Evolutionary conservation across 2,113 vertebrate genomes (phyloP), one percentile per base, ranked within the genome.

Genomic region (Dasyprocta punctata): DNA sequence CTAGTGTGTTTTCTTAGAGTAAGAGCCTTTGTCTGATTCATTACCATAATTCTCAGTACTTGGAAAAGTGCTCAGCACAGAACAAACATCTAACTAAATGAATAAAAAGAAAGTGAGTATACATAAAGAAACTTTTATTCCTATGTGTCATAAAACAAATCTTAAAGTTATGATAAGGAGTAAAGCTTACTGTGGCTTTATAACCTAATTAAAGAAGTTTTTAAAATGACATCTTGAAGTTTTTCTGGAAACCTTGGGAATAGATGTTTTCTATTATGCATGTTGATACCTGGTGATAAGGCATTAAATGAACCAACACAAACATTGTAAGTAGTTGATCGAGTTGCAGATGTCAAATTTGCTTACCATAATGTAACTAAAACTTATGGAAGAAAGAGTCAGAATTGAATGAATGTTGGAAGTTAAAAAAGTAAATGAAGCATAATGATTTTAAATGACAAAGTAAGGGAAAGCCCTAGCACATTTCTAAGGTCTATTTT

Each of bases 401-500:
- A 19, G 41, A 16, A 67, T 89, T 96, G 65, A 26, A 75, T 63
- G 92, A 90, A 88, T 96, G 13, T 86, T 97, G 49, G 33, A 77
- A 49, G 26, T 71, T 16, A 28, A 84, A 95, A 28, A 88, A n/a
- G 80, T 65, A 4, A 90, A 83, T 24, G 19, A 92, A 75, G 89
- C 17, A 54, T 44, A 41, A 28, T 16, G 58, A 83, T 85, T 93
- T 93, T 69, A 92, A 94, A 16, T 71, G 7, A 82, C 26, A 5
- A 95, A 61, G 41, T 33, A 86, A 26, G 20, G 77, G 58, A 90
- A 38, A 0, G 33, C 54, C 13, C 16, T 84, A 61, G 7, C 9
- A 67, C 1, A 78, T 3, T 24, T 96, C 3, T 56, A 38, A 86
- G 16, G 22, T 49, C 38, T 17, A 65, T 73, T 89, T 90, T 61